Percentiles rank a stretch among this genome's conserved stretches.
These are phyloP conservation scores for Drosophila quasianomalipes DNA, from an alignment of 2,888 invertebrate genomes.

Conservation along the genomic window DNA sequence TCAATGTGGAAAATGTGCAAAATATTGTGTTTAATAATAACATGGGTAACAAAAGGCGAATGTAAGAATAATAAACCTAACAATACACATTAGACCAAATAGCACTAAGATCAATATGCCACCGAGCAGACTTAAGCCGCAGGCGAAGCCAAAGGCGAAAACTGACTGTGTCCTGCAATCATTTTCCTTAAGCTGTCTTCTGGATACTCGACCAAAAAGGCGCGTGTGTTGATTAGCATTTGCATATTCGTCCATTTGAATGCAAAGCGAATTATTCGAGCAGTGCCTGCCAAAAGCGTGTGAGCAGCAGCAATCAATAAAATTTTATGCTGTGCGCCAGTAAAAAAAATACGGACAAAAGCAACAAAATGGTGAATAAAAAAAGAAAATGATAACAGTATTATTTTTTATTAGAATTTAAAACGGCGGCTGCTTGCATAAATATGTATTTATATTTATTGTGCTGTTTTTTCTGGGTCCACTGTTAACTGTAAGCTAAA, in stretches of 20 bases:
- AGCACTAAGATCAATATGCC: background rate
- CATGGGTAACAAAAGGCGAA: background rate
- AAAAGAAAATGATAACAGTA: slow-evolving; percentile 34
- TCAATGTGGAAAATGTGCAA: background rate
- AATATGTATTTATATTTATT: background rate
- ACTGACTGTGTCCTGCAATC: slow-evolving; percentile 1
- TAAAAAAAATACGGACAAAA: background rate
- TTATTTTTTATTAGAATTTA: slow-evolving; percentile 46
- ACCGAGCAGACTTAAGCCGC: background rate
- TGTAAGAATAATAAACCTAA: background rate
- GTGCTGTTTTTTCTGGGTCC: background rate
- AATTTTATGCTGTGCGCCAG: slow-evolving; percentile 11
- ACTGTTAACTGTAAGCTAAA: slow-evolving; percentile 19
- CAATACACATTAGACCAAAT: background rate
- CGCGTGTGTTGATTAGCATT: slow-evolving; percentile 15
- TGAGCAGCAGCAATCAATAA: slow-evolving; percentile 25
- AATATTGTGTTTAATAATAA: too few relatives aligned
- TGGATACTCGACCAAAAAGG: background rate
- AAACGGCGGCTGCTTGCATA: slow-evolving; percentile 18
- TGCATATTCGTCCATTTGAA: slow-evolving; percentile 8
- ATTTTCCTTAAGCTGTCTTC: background rate
- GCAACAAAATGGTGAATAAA: slow-evolving; percentile 8
- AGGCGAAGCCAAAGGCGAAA: background rate
- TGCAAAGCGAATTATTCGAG: slow-evolving; percentile 17
- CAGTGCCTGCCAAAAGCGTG: slow-evolving; percentile 16